Percentiles rank a stretch among this genome's conserved stretches.
phyloP scores from a whole-genome alignment of 2,888 invertebrate species.

The Girardia tigrina region DNA sequence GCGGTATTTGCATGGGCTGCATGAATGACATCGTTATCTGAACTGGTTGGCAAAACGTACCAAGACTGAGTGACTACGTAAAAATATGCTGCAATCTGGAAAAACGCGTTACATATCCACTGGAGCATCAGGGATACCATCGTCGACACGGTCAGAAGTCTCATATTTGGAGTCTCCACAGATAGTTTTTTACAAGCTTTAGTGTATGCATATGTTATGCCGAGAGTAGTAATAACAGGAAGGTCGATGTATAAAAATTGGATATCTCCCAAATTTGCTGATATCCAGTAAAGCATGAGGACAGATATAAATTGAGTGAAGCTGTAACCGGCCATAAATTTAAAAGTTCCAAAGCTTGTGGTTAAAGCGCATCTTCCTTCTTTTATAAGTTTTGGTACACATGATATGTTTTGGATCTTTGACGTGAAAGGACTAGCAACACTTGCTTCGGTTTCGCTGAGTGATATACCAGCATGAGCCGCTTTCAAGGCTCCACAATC shows the following conservation, averaged over 20 bases:
- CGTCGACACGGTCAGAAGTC: conserved; percentile 65
- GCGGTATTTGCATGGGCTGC: too few relatives aligned
- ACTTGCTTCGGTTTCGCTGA: conserved; percentile 78
- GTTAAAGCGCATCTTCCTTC: conserved; percentile 65
- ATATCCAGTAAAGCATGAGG: conserved; percentile 54
- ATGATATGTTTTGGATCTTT: conserved; percentile 67
- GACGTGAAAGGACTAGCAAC: conserved; percentile 88
- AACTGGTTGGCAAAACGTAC: too few relatives aligned
- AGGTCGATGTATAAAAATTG: conserved; percentile 81
- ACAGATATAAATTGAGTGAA: conserved; percentile 64
- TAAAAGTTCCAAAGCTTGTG: conserved; percentile 75
- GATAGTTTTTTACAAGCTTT: conserved; percentile 44
- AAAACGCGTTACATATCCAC: conserved; percentile 57
- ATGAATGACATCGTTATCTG: too few relatives aligned
- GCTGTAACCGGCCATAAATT: conserved; percentile 77
- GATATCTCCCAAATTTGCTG: conserved; percentile 64
- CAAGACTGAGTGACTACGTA: conserved; percentile 54
- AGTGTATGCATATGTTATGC: conserved; percentile 61
- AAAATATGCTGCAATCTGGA: conserved; percentile 58
- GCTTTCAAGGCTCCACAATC: conserved; percentile 85
- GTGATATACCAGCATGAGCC: conserved; percentile 77
- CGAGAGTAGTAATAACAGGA: conserved; percentile 71
- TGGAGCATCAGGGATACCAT: conserved; percentile 65
- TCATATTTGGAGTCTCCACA: conserved; percentile 59
- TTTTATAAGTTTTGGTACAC: conserved; percentile 64